Evolutionary conservation across 1,140 invertebrate genomes (phyloP).

Genomic region (Diuraphis noxia): DNA sequence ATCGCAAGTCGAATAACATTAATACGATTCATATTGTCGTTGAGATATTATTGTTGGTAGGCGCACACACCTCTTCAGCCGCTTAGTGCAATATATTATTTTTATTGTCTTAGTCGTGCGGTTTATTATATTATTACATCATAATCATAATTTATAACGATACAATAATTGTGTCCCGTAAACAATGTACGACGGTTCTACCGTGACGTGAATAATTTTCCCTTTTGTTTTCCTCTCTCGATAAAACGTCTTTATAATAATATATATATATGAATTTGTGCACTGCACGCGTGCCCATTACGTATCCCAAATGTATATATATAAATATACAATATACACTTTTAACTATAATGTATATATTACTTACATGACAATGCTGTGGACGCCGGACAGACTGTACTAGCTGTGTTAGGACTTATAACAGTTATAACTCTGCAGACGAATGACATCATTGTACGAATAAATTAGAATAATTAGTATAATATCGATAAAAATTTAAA

Average conservation of each 20-base stretch:
- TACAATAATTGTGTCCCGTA: not conserved
- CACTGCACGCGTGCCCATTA: not conserved
- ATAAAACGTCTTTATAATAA: not conserved
- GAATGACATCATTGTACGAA: not conserved
- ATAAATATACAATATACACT: not conserved
- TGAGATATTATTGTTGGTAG: not conserved
- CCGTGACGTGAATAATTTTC: slow-evolving; percentile 18
- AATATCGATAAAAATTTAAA: not conserved
- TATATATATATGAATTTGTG: not conserved
- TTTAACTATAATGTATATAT: too few species aligned
- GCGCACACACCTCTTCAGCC: not conserved
- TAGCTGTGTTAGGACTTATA: too few species aligned
- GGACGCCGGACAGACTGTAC: too few species aligned
- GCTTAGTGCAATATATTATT: not conserved
- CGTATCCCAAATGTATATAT: not conserved
- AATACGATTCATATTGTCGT: not conserved
- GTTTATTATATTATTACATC: slow-evolving; percentile 16
- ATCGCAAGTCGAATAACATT: not conserved
- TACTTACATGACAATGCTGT: too few species aligned
- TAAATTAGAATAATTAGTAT: not conserved
- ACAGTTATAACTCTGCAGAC: too few species aligned
- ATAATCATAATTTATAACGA: not conserved
- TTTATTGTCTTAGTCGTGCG: not conserved
- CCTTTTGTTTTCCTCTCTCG: not conserved
- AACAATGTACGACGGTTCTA: not conserved